Evolutionary conservation across 2,113 vertebrate genomes (phyloP).

Genomic region (Dromiciops gliroides): DNA sequence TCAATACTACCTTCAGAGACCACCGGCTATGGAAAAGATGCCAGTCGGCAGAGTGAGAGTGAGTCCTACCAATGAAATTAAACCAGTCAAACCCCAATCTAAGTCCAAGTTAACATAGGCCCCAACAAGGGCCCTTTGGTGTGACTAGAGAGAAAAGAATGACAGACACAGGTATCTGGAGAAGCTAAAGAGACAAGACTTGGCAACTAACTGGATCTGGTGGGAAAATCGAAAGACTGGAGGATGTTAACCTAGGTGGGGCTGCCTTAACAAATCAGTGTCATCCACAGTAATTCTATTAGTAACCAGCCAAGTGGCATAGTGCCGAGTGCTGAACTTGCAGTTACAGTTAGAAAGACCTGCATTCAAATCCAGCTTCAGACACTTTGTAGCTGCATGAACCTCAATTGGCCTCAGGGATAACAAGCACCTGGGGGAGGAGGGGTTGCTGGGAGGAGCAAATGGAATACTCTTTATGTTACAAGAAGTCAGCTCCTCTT

Average conservation of each 20-base stretch:
- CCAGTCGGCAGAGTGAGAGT: background rate
- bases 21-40: background rate
- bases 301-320: background rate
- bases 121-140: background rate
- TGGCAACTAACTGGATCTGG: background rate
- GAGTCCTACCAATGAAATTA: background rate
- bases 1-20: background rate
- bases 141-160: background rate
- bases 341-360: background rate
- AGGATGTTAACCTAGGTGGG: background rate
- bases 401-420: too few species aligned
- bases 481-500: background rate
- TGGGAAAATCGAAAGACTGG: background rate
- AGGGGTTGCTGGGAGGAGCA: background rate
- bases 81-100: background rate
- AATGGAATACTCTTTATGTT: background rate
- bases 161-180: background rate
- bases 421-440: background rate
- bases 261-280: background rate
- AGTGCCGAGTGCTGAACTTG: background rate
- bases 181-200: too few species aligned
- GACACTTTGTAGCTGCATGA: background rate
- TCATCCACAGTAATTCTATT: background rate
- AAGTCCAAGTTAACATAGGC: background rate
- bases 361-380: background rate